Conservation (phyloP, 2,113 vertebrate species). For the Paramormyrops kingsleyae region DNA sequence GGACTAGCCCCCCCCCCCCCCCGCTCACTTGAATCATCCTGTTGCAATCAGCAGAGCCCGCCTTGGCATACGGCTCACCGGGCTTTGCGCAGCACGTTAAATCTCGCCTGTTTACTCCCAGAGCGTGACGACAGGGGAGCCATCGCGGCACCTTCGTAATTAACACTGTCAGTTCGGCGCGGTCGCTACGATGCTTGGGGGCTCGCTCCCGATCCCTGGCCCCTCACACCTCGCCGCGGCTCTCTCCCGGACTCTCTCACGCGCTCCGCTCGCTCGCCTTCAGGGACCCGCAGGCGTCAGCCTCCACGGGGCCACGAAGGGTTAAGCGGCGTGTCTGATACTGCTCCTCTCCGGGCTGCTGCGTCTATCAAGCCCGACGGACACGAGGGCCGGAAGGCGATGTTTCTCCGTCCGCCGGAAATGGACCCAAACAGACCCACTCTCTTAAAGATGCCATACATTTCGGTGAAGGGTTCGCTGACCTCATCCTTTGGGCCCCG, state of each 20-base stretch:
- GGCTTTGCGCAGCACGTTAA: constrained; percentile 26
- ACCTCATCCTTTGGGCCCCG: background rate
- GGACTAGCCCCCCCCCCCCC: background rate
- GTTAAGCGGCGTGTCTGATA: background rate
- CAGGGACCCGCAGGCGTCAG: background rate
- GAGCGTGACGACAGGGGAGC: constrained; percentile 26
- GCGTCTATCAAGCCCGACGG: background rate
- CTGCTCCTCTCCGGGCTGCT: background rate
- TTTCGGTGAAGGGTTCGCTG: background rate
- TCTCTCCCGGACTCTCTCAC: background rate
- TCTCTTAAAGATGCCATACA: background rate
- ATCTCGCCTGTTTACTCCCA: constrained; percentile 25
- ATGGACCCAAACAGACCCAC: background rate
- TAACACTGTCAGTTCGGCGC: constrained; percentile 32
- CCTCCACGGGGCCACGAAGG: background rate
- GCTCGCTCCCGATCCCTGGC: background rate
- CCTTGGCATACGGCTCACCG: constrained; percentile 7
- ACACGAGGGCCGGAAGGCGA: background rate
- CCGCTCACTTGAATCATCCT: constrained; percentile 40
- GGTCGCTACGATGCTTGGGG: background rate
- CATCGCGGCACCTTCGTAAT: constrained; percentile 41
- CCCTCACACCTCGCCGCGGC: background rate
- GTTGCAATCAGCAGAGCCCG: constrained; percentile 52
- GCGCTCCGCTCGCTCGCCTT: background rate
- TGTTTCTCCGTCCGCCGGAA: background rate